phyloP scores from a whole-genome alignment of 2,113 vertebrate genomes.

The Phrynocephalus versicolor region DNA sequence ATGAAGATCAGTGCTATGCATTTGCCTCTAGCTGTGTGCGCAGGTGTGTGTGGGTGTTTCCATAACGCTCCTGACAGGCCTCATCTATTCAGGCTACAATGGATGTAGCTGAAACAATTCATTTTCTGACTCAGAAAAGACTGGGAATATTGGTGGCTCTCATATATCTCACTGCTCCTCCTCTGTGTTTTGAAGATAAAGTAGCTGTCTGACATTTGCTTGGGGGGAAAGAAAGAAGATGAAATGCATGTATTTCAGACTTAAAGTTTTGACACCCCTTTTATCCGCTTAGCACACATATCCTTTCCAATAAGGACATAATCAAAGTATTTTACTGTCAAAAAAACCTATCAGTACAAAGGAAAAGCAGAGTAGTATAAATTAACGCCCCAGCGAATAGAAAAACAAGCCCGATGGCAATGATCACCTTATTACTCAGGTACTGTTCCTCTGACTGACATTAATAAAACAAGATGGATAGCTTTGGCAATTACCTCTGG shows the following conservation, averaged over 20 bases:
- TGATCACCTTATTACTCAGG: constrained; percentile 26
- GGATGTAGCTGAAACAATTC: constrained; percentile 13
- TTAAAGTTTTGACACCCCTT: constrained; percentile 41
- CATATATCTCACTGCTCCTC: constrained; percentile 6
- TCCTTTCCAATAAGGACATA: constrained; percentile 29
- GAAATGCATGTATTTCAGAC: constrained; percentile 34
- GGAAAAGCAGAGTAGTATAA: constrained; percentile 1
- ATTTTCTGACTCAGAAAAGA: constrained; percentile 24
- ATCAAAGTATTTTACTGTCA: constrained; percentile 34
- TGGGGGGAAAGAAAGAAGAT: constrained; percentile 32
- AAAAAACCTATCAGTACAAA: constrained; percentile 21
- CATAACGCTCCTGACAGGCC: constrained; percentile 2
- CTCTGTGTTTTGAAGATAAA: constrained; percentile 48
- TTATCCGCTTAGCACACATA: constrained; percentile 24
- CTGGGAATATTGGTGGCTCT: neutral
- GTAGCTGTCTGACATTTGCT: neutral
- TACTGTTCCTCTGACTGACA: neutral
- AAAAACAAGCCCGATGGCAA: constrained; percentile 6
- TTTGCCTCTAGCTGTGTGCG: neutral
- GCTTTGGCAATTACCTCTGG: constrained; percentile 13
- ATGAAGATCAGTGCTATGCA: neutral
- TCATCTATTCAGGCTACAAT: constrained; percentile 32
- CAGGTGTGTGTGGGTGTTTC: constrained; percentile 20
- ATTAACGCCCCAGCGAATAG: constrained; percentile 33
- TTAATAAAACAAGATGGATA: constrained; percentile 8